phyloP scores from a whole-genome alignment of 2,797 vertebrate species.

The Cirrhinus molitorella region DNA sequence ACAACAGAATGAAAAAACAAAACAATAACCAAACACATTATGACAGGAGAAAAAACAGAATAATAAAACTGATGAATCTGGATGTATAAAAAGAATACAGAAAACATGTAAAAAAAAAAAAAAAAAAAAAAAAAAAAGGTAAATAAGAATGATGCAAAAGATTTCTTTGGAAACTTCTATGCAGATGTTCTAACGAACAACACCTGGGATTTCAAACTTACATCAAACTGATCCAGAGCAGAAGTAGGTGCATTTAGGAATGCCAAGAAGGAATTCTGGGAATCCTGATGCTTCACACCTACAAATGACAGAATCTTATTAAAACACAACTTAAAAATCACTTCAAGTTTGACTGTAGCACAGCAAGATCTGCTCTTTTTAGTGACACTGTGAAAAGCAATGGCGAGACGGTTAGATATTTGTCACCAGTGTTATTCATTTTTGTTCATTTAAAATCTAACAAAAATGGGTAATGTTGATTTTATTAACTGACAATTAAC shows the following conservation, averaged over 20 bases:
- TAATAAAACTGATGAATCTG: constrained; percentile 40
- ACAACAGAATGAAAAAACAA: constrained; percentile 80
- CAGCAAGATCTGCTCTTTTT: neutral
- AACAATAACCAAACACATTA: constrained; percentile 66
- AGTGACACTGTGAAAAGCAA: constrained; percentile 48
- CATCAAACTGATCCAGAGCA: constrained; percentile 95
- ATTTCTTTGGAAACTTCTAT: neutral
- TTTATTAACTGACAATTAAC: neutral
- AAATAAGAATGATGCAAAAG: neutral
- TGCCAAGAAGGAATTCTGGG: constrained; percentile 98
- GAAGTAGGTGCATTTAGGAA: constrained; percentile 97
- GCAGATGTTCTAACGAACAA: neutral
- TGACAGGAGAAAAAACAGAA: constrained; percentile 52
- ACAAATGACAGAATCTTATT: constrained; percentile 43
- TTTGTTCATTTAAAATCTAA: neutral
- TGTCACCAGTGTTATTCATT: neutral
- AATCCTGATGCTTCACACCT: constrained; percentile 99
- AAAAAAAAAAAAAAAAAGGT: neutral
- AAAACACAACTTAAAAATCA: neutral
- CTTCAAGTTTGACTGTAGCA: neutral
- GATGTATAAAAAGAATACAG: neutral
- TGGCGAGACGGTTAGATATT: constrained; percentile 59
- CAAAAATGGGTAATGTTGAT: neutral
- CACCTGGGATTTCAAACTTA: constrained; percentile 77
- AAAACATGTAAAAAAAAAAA: neutral